Evolutionary conservation across 2,797 vertebrate species (phyloP), one percentile per base, ranked within the genome.

Genomic region (Meda fulgida): DNA sequence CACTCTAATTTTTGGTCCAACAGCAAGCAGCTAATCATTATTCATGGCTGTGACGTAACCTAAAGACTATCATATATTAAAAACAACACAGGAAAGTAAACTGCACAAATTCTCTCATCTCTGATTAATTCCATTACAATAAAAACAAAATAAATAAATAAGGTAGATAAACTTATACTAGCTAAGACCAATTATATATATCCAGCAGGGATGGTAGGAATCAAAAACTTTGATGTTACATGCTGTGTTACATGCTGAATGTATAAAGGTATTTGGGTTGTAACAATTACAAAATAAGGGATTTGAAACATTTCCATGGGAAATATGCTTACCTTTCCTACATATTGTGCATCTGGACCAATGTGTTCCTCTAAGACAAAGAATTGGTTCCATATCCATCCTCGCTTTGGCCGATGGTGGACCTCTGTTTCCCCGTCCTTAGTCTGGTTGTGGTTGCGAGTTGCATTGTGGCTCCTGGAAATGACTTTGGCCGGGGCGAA

Each of bases 341-440:
- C 98, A 85, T 99, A 99, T 85, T 99, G 98, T 78, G 97, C 96
- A 40, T 99, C 97, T 71, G 97, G 95, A 95, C 98, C 98, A 92
- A 99, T 96, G 89, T 99, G 98, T 94, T 99, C 98, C 97, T 99
- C 98, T 97, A 99, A 97, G 97, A 99, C 98, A 96, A 99, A 99
- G 97, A 99, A 99, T 94, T 99, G 98, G 93, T 99, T 99, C 98
- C 98, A 99, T 90, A 99, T 98, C 98, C 98, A 99, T 93, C 98
- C 98, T 7, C 98, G 96, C 91, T 99, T 99, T 21, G 97, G 98
- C 88, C 98, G 96, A 94, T 99, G 98, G 92, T 99, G 98, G 48
- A 99, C 97, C 95, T 99, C 98, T 5, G 97, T 97, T 93, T 99
- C 97, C 0, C 96, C 97, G 69, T 97, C 97, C 91, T 95, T 97